Evolutionary conservation across 2,113 vertebrate species (phyloP).

Genomic region (Mobula birostris): DNA sequence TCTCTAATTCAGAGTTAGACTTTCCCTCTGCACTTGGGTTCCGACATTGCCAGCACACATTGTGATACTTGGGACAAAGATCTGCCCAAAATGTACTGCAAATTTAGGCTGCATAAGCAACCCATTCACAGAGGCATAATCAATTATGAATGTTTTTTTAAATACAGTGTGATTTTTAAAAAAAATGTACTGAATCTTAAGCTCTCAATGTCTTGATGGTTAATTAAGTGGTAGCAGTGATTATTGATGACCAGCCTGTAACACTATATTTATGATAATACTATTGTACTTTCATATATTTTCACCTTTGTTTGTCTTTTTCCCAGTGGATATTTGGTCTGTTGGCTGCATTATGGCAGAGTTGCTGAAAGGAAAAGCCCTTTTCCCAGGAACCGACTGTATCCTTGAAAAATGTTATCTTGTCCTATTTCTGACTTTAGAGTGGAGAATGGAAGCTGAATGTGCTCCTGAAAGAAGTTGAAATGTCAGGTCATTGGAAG

Average conservation of each 20-base stretch:
- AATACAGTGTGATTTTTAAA: too few relatives aligned
- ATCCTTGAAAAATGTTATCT: constrained; percentile 66
- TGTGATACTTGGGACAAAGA: too few relatives aligned
- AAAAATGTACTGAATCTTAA: background rate
- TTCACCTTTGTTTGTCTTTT: background rate
- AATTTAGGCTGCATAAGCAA: background rate
- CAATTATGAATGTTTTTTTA: background rate
- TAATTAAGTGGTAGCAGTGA: background rate
- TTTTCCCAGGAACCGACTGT: constrained; percentile 95
- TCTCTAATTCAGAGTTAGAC: too few relatives aligned
- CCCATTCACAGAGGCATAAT: background rate
- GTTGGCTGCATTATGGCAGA: constrained; percentile 99
- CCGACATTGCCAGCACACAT: too few relatives aligned
- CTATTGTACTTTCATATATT: background rate
- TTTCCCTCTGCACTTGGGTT: too few relatives aligned
- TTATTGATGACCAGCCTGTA: background rate
- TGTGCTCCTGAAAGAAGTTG: background rate
- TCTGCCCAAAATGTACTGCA: background rate
- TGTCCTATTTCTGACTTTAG: background rate
- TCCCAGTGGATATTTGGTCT: constrained; percentile 94
- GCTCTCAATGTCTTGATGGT: background rate
- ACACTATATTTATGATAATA: background rate
- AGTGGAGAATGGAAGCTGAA: background rate
- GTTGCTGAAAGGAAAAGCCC: constrained; percentile 86
- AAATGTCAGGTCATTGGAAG: background rate